Conservation (phyloP, 92 coral and sea anemone genomes). For the Phymanthus crucifer region DNA sequence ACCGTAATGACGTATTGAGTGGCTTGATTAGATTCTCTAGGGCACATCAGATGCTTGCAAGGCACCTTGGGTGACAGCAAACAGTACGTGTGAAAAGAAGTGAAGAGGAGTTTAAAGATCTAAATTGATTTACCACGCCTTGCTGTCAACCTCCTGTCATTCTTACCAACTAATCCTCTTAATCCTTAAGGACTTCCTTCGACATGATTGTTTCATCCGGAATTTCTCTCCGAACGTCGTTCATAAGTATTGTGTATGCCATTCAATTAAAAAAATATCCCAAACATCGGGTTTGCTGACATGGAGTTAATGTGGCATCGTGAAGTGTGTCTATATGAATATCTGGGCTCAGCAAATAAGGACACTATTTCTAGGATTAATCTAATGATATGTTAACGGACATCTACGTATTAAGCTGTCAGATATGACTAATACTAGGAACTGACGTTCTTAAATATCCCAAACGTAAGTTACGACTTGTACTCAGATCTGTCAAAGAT, state of each 20-base stretch:
- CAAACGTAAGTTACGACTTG: background rate
- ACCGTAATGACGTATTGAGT: slow-evolving; percentile 26
- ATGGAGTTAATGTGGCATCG: background rate
- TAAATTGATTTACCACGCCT: slow-evolving; percentile 49
- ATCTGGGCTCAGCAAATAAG: slow-evolving; percentile 1
- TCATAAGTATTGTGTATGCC: slow-evolving; percentile 18
- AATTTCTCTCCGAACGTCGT: slow-evolving; percentile 12
- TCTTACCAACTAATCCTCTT: slow-evolving; percentile 16
- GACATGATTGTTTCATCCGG: slow-evolving; percentile 47
- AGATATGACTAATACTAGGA: background rate
- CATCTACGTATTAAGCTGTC: background rate
- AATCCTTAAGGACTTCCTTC: slow-evolving; percentile 46
- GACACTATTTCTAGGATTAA: background rate
- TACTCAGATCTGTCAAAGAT: background rate
- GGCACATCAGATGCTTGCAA: slow-evolving; percentile 38
- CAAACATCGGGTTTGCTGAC: background rate
- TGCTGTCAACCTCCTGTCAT: slow-evolving; percentile 36
- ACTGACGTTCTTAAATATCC: background rate
- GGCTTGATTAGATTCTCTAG: slow-evolving; percentile 39
- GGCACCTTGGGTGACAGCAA: slow-evolving; percentile 46
- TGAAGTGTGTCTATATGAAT: background rate
- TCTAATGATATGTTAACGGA: background rate
- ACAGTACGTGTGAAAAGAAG: slow-evolving; percentile 35
- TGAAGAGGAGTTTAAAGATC: slow-evolving; percentile 29
- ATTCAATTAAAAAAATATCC: background rate